These are phyloP conservation scores for Drosophila kikkawai DNA, from an alignment of 1,140 invertebrate genomes.

Conservation along the genomic window DNA sequence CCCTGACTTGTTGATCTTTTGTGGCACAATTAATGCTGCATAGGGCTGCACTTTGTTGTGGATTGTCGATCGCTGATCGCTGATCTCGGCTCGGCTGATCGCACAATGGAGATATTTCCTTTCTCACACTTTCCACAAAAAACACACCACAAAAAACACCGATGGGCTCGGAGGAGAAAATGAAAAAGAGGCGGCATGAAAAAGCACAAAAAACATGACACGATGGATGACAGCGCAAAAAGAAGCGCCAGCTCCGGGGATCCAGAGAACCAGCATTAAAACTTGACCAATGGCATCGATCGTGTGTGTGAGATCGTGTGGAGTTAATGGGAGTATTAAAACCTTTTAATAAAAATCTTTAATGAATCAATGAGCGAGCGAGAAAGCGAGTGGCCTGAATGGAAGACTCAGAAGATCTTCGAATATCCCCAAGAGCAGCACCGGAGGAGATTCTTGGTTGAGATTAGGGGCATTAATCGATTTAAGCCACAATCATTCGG, in stretches of 20 bases:
- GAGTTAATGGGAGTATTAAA: conserved; percentile 84
- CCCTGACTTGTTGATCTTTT: conserved; percentile 64
- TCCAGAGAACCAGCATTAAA: conserved; percentile 62
- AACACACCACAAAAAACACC: conserved; percentile 11
- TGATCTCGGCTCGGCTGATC: conserved; percentile 55
- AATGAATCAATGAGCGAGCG: conserved; percentile 78
- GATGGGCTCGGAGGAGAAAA: conserved; percentile 26
- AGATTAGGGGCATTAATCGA: conserved; percentile 84
- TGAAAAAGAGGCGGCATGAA: conserved; percentile 75
- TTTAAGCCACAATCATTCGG: conserved; percentile 81
- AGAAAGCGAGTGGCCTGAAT: conserved; percentile 49
- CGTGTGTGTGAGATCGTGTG: conserved; percentile 77
- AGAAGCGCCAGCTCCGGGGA: conserved; percentile 73
- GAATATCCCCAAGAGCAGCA: conserved; percentile 40
- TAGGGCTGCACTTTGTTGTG: conserved; percentile 69
- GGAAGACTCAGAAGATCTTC: conserved; percentile 33
- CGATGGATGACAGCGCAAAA: conserved; percentile 84
- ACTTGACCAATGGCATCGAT: conserved; percentile 62
- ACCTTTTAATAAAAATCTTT: conserved; percentile 84
- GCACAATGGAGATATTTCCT: conserved; percentile 81
- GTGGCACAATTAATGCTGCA: conserved; percentile 70
- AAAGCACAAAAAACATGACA: conserved; percentile 80
- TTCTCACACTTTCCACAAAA: conserved; percentile 81
- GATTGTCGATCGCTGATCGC: conserved; percentile 57
- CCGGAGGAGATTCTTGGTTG: conserved; percentile 61